phyloP scores from a whole-genome alignment of 2,888 invertebrate genomes.

The Perizoma flavofasciatum region DNA sequence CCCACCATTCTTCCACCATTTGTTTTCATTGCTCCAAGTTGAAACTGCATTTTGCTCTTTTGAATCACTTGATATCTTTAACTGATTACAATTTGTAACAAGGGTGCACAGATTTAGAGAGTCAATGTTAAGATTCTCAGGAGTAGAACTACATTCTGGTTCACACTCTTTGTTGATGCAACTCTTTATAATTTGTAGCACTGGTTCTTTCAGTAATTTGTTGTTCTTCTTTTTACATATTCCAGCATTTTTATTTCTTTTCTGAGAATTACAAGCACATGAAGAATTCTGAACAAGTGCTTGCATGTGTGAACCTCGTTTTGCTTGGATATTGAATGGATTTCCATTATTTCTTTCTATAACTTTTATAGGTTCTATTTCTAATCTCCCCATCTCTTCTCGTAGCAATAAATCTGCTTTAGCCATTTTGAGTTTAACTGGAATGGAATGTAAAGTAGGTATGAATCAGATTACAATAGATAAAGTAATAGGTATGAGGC shows the following conservation, averaged over 20 bases:
- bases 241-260: constrained; percentile 51
- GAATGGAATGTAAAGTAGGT: constrained; percentile 19
- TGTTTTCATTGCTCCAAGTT: constrained; percentile 48
- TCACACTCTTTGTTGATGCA: constrained; percentile 43
- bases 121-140: constrained; percentile 49
- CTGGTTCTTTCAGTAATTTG: constrained; percentile 83
- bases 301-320: constrained; percentile 41
- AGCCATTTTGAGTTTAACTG: constrained; percentile 59
- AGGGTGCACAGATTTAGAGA: constrained; percentile 66
- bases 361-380: constrained; percentile 78
- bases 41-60: constrained; percentile 41
- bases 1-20: constrained; percentile 63
- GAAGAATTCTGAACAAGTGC: constrained; percentile 42
- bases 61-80: constrained; percentile 64
- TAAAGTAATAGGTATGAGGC: no score
- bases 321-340: constrained; percentile 50
- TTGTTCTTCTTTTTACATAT: constrained; percentile 69
- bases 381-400: constrained; percentile 80
- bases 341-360: constrained; percentile 60
- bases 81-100: constrained; percentile 74
- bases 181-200: constrained; percentile 76
- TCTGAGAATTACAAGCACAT: constrained; percentile 60
- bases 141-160: constrained; percentile 22
- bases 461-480: neutral
- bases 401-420: constrained; percentile 78